A percentile compares a stretch with the other conserved stretches of the same genome.
Conservation (phyloP, 1,140 invertebrate species). For the Scylla paramamosain region DNA sequence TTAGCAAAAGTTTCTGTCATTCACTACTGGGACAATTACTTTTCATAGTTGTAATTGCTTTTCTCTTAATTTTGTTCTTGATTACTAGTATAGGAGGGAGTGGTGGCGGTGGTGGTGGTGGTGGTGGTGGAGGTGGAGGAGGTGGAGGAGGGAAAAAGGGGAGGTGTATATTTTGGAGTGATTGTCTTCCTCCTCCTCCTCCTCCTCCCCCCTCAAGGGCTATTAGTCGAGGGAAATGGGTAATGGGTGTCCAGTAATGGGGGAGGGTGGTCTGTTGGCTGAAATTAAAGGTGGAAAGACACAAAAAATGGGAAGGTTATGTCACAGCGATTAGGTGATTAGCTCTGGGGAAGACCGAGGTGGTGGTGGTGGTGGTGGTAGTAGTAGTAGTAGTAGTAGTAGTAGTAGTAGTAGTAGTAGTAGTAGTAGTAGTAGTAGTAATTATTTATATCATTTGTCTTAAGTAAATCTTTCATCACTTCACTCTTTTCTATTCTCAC, state of each 20-base stretch:
- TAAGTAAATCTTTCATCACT: too few species aligned
- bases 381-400: constrained; percentile 23
- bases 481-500: too few species aligned
- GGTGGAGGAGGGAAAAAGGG: neutral
- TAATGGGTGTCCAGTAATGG: neutral
- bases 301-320: neutral
- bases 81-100: neutral
- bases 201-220: neutral
- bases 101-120: neutral
- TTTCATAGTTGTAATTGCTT: constrained; percentile 15
- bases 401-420: constrained; percentile 21
- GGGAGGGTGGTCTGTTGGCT: neutral
- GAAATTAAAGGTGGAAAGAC: neutral
- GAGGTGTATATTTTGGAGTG: neutral
- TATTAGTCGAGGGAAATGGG: neutral
- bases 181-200: too few species aligned
- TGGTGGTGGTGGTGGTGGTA: constrained; percentile 21
- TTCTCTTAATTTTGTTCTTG: neutral
- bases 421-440: constrained; percentile 8
- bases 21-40: neutral
- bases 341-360: neutral
- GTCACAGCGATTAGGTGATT: neutral
- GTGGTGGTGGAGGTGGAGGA: neutral
- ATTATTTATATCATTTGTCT: too few species aligned
- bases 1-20: constrained; percentile 12